Evolutionary conservation across 2,888 invertebrate genomes (phyloP).

Genomic region (Caenorhabditis wallacei): DNA sequence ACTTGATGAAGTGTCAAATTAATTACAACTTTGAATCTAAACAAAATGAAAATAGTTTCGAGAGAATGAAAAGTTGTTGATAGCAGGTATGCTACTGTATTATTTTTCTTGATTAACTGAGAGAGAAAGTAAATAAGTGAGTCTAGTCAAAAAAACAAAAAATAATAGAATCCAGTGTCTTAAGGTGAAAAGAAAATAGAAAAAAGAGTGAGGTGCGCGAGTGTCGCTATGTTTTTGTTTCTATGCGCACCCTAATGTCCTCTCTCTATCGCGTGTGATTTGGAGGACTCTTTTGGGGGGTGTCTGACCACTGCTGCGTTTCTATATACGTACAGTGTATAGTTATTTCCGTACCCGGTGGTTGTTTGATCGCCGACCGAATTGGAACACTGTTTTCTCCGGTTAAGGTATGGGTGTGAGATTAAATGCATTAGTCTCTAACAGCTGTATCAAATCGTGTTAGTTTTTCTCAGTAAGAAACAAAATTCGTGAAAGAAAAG

Average conservation of each 20-base stretch:
- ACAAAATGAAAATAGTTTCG: neutral
- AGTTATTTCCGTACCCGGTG: constrained; percentile 2
- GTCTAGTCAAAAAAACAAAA: neutral
- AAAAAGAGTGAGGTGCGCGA: constrained; percentile 53
- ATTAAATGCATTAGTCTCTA: neutral
- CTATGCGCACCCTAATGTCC: constrained; percentile 52
- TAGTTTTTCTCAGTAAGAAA: too few species aligned
- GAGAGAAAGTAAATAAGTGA: constrained; percentile 27
- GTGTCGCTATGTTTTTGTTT: constrained; percentile 62
- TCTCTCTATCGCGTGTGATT: constrained; percentile 45
- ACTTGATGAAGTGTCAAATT: constrained; percentile 23
- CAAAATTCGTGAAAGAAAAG: too few species aligned
- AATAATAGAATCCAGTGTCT: constrained; percentile 24
- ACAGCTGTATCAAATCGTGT: too few species aligned
- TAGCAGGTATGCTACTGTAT: constrained; percentile 6
- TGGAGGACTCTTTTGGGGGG: constrained; percentile 50
- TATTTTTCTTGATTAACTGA: constrained; percentile 29
- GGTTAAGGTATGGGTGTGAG: constrained; percentile 1
- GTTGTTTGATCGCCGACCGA: constrained; percentile 57
- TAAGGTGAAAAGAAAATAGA: constrained; percentile 24
- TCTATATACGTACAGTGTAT: constrained; percentile 31
- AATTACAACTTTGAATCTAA: neutral
- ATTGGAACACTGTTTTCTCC: constrained; percentile 49
- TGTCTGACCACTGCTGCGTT: constrained; percentile 60
- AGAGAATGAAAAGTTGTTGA: neutral